These are phyloP conservation scores for Chymomyza amoena DNA, from an alignment of 2,888 invertebrate species.

Conservation along the genomic window DNA sequence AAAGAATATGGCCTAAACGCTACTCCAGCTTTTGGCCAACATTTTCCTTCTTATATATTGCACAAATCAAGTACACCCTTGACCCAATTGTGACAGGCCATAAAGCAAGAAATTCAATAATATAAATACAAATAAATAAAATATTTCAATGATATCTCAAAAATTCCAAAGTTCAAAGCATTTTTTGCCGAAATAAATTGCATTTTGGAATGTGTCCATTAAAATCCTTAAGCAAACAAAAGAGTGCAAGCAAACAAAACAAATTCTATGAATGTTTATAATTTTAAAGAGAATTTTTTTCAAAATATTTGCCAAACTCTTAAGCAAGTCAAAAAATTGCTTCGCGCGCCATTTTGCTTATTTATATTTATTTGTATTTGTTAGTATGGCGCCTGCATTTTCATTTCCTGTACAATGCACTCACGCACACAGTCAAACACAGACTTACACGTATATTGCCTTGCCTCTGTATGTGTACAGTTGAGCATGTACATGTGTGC, in stretches of 20 bases:
- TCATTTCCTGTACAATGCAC: conserved; percentile 64
- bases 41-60: too few species aligned
- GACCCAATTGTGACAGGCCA: too few species aligned
- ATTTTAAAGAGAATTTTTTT: conserved; percentile 16
- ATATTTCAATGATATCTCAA: not conserved
- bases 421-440: conserved; percentile 33
- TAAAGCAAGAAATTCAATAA: too few species aligned
- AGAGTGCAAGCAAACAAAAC: not conserved
- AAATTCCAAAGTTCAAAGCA: not conserved
- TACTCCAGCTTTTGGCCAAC: too few species aligned
- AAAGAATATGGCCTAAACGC: too few species aligned
- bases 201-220: not conserved
- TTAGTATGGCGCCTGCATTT: conserved; percentile 38
- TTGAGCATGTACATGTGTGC: conserved; percentile 27
- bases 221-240: not conserved
- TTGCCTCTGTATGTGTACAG: conserved; percentile 25
- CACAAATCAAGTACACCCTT: too few species aligned
- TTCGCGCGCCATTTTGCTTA: not conserved
- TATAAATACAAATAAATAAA: too few species aligned
- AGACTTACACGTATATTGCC: conserved; percentile 3
- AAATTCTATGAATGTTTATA: not conserved
- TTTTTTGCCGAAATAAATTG: too few species aligned
- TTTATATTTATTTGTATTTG: not conserved
- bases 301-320: conserved; percentile 50
- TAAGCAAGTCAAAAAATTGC: conserved; percentile 20